Evolutionary conservation across 2,888 invertebrate species (phyloP).

Genomic region (Labia minor): DNA sequence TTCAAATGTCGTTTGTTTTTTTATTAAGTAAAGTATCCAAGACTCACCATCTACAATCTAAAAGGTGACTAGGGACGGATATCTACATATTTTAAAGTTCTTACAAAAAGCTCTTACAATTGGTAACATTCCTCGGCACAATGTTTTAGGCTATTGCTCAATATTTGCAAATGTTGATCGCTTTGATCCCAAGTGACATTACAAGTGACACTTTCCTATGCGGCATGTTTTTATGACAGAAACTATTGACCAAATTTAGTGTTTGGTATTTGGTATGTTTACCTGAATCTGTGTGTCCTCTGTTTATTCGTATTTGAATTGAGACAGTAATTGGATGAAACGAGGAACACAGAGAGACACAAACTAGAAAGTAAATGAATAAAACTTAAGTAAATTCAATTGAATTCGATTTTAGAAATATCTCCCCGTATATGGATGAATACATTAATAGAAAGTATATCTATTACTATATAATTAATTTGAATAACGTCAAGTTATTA

Average conservation of each 20-base stretch:
- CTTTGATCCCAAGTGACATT: background rate
- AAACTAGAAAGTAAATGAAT: conserved; percentile 2
- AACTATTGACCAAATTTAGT: conserved; percentile 1
- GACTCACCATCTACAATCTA: no score
- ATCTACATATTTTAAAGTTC: no score
- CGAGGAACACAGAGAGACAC: background rate
- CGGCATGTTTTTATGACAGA: background rate
- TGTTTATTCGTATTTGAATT: conserved; percentile 13
- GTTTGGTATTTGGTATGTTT: background rate
- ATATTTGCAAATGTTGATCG: background rate
- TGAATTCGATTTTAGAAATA: background rate
- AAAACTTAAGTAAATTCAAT: conserved; percentile 8
- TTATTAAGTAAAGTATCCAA: no score
- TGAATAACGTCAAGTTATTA: no score
- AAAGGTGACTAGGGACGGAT: no score
- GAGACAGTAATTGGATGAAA: conserved; percentile 13
- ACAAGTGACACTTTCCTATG: background rate
- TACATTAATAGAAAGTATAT: no score
- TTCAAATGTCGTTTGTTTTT: no score
- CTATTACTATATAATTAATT: no score
- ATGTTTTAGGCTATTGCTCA: background rate
- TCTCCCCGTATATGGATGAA: no score
- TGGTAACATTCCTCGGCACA: no score
- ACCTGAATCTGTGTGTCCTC: background rate
- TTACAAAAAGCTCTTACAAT: no score